Percentiles rank a stretch among this genome's conserved stretches.
These are phyloP conservation scores for Leptogaster cylindrica DNA, from an alignment of 2,888 invertebrate species.

Conservation along the genomic window DNA sequence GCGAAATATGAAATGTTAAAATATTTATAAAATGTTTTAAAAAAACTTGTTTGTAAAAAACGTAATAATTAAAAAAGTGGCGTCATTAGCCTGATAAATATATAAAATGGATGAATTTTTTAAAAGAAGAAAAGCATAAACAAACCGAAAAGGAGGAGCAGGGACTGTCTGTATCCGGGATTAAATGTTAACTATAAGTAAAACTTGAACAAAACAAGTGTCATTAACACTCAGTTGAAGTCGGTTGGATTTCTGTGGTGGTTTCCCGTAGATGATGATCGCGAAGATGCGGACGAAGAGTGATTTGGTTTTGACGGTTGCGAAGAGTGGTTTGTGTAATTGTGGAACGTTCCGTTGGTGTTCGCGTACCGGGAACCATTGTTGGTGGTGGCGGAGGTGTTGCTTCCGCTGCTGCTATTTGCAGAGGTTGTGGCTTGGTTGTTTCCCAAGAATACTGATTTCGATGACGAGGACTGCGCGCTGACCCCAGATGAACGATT, in stretches of 20 bases:
- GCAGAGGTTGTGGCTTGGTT: neutral
- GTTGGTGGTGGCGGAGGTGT: no score
- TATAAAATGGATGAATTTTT: no score
- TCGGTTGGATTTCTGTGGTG: conserved; percentile 4
- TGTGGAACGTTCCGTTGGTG: neutral
- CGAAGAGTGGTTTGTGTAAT: neutral
- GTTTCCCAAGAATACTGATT: neutral
- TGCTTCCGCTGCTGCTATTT: neutral
- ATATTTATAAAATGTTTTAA: no score
- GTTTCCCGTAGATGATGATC: neutral
- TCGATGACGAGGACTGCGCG: no score
- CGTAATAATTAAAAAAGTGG: no score
- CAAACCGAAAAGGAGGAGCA: no score
- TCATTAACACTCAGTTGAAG: conserved; percentile 32
- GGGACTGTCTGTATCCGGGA: no score
- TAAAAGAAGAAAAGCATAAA: no score
- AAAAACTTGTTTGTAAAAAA: no score
- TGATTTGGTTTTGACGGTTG: neutral
- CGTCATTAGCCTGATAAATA: no score
- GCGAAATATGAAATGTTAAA: no score
- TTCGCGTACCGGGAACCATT: neutral
- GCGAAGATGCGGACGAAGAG: neutral
- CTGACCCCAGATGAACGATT: neutral
- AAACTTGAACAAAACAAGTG: neutral
- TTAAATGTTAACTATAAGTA: conserved; percentile 12